Percentiles rank a stretch among this genome's conserved stretches.
Evolutionary conservation across 64 coral and sea anemone species (phyloP).

Genomic region (Pachyseris speciosa): DNA sequence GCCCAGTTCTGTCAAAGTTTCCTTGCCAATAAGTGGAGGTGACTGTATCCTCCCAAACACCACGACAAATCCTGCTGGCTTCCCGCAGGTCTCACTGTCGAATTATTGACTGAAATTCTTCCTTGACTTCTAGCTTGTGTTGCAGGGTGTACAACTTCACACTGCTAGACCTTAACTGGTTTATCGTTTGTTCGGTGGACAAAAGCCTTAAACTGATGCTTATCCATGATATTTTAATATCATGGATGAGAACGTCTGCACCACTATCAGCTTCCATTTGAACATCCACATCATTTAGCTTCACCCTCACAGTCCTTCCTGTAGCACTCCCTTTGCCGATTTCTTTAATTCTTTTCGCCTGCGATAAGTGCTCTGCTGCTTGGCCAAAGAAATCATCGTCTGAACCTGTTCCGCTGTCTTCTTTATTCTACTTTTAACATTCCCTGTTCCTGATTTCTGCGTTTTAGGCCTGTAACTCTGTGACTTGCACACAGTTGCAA

Average conservation of each 20-base stretch:
- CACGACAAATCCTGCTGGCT: conserved; percentile 36
- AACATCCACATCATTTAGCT: conserved; percentile 32
- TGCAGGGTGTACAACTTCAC: conserved; percentile 49
- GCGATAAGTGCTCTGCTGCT: conserved; percentile 24
- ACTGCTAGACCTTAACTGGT: neutral
- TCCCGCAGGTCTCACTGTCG: conserved; percentile 53
- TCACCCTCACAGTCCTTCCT: conserved; percentile 5
- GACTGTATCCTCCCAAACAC: conserved; percentile 58
- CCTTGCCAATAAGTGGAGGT: conserved; percentile 57
- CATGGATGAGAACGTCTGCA: conserved; percentile 65
- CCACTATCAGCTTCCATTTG: conserved; percentile 62
- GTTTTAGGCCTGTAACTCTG: conserved; percentile 18
- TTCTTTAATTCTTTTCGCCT: conserved; percentile 57
- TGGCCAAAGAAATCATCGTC: conserved; percentile 60
- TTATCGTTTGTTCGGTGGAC: neutral
- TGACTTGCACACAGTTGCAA: conserved; percentile 18
- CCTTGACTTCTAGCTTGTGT: conserved; percentile 59
- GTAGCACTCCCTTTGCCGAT: neutral
- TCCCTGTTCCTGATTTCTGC: neutral
- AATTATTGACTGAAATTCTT: conserved; percentile 39
- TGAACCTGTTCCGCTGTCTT: conserved; percentile 36
- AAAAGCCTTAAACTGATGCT: conserved; percentile 76
- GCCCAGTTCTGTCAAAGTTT: conserved; percentile 50
- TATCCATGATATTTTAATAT: conserved; percentile 64
- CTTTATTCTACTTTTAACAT: conserved; percentile 29